A percentile compares a stretch with the other conserved stretches of the same genome.
Conservation (phyloP, 2,888 invertebrate species). For the Slavum lentiscoides region DNA sequence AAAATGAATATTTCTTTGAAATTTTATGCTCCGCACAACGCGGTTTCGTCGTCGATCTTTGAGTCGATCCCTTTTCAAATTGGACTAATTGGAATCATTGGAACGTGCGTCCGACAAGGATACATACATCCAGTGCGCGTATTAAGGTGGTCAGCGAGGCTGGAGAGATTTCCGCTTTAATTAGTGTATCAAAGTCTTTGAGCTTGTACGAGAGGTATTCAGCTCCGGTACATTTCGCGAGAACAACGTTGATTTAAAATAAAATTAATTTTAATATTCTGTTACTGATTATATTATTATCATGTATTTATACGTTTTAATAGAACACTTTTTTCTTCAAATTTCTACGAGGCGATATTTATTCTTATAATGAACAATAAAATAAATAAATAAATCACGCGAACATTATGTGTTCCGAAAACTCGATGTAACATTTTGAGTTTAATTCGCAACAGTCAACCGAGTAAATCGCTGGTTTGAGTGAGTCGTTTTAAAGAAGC, state of each 20-base stretch:
- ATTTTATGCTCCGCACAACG: background rate
- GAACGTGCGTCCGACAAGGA: background rate
- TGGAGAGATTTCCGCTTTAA: constrained; percentile 10
- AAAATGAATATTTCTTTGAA: background rate
- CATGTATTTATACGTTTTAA: too few relatives aligned
- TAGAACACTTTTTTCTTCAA: too few relatives aligned
- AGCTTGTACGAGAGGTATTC: background rate
- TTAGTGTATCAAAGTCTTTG: constrained; percentile 13
- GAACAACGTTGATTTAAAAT: background rate
- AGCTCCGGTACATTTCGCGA: background rate
- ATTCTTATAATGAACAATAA: too few relatives aligned
- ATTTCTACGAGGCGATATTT: too few relatives aligned
- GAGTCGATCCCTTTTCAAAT: background rate
- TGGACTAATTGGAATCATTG: constrained; percentile 14
- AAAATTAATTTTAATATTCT: background rate
- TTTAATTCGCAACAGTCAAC: too few relatives aligned
- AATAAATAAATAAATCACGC: too few relatives aligned
- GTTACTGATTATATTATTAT: background rate
- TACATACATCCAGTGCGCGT: background rate
- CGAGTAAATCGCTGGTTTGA: too few relatives aligned
- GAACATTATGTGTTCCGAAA: too few relatives aligned
- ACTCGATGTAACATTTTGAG: too few relatives aligned
- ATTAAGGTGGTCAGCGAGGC: background rate
- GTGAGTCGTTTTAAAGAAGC: too few relatives aligned
- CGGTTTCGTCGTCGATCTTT: background rate